Evolutionary conservation across 1,140 invertebrate species (phyloP).

Genomic region (Mizuhopecten yessoensis): DNA sequence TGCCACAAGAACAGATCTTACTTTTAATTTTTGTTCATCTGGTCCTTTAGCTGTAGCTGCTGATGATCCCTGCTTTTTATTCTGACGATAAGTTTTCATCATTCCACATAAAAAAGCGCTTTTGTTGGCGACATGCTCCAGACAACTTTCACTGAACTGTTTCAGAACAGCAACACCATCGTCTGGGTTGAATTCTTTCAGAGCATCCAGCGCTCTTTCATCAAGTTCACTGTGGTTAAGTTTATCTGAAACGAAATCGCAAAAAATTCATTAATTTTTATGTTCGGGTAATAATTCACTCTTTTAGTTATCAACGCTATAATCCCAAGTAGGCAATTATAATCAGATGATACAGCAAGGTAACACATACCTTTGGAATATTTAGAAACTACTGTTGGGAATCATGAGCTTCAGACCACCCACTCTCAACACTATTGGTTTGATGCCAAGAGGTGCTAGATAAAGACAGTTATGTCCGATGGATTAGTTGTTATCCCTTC

Average conservation of each 20-base stretch:
- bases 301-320: too few species aligned
- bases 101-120: constrained; percentile 98
- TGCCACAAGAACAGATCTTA: constrained; percentile 84
- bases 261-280: constrained; percentile 34
- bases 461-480: too few species aligned
- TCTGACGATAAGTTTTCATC: constrained; percentile 99
- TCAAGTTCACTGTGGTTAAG: constrained; percentile 96
- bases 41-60: constrained; percentile 88
- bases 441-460: too few species aligned
- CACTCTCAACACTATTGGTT: too few species aligned
- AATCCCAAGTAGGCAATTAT: too few species aligned
- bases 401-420: too few species aligned
- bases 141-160: constrained; percentile 97
- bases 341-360: too few species aligned
- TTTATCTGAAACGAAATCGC: constrained; percentile 87
- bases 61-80: constrained; percentile 84
- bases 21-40: constrained; percentile 98
- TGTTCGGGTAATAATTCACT: too few species aligned
- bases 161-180: constrained; percentile 96
- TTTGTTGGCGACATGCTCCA: constrained; percentile 99
- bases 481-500: too few species aligned
- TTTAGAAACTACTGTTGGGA: too few species aligned
- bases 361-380: too few species aligned
- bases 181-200: constrained; percentile 98
- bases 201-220: constrained; percentile 96